Base-by-base conservation (phyloP, 2,113 vertebrate genomes). In the Rafetus swinhoei region DNA sequence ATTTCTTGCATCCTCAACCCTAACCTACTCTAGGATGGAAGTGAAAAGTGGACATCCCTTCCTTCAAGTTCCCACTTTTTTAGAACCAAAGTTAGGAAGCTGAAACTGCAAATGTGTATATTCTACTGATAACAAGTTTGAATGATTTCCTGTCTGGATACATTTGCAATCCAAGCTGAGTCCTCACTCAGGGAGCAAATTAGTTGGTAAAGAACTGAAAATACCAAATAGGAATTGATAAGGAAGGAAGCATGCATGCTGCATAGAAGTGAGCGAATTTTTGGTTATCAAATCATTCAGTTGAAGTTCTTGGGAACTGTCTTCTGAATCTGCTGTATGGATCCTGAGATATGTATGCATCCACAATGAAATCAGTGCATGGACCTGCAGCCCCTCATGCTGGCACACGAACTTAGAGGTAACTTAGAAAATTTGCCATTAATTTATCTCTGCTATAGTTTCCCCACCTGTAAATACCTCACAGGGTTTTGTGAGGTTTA, bases 31-130 rank as follows among this genome's bases (percentile, higher is more conserved):
- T 35, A 82, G 82, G 83, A 53, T 84, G 72, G 25, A 82, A 92
- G 9, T 29, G 45, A 90, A 93, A 90, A 84, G 22, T 65, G 72
- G 39, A 85, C 11, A 79, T 88, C 29, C 54, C n/a, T 91, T 86
- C 35, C 21, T 55, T 90, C 45, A 39, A 76, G 69, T 50, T 32
- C 54, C 52, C 62, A n/a, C 18, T 14, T 72, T 35, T 65, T 39
- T 87, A 83, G 53, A 53, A 79, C 29, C 32, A 29, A 85, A 55
- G 14, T 24, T 29, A 77, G 29, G 16, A 79, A 55, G 25, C 69
- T 50, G 45, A 76, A 55, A 24, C 32, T 14, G 50, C 24, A 50
- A 72, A 6, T 1, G 16, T 2, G 2, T 4, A 21, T 2, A 10
- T 6, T 14, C 45, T 27, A 16, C 3, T 55, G 22, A 21, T 2